Base-by-base conservation (phyloP, 2,113 vertebrate species). In the Xyrauchen texanus region DNA sequence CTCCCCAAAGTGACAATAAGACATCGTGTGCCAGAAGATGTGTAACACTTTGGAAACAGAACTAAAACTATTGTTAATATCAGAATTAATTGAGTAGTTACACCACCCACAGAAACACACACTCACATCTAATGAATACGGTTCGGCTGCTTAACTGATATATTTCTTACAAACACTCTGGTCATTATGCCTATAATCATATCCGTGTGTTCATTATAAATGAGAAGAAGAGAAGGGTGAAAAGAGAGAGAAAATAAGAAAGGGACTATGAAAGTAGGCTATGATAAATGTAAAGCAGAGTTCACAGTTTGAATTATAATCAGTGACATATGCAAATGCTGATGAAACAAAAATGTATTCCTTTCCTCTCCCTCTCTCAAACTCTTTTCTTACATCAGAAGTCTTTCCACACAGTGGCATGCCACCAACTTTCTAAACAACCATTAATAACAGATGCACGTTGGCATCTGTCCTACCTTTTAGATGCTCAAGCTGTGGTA, bases 321-420 rank as follows among this genome's bases (percentile, higher is more conserved):
- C 70, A 77, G 57, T 76, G 69, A 62, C 57, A 58, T 8, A 74
- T 63, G 71, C 9, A 49, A 44, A 11, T 53, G 57, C 67, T 70
- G 7, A 13, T 64, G 73, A 15, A 64, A 34, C 12, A 44, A 65
- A 34, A 34, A 34, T 34, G 57, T n/a, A 42, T 34, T 0, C 61
- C 21, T 67, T 58, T 53, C 10, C 49, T 79, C 52, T 47, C 61
- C 71, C 58, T 46, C 69, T 64, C 68, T 63, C 49, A 44, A 49
- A 44, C 57, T 21, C n/a, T 72, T n/a, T 34, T 34, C 11, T 57
- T 57, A 46, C 45, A 76, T 76, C 61, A 65, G 61, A 42, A 45
- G 49, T 49, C 73, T 65, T 77, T 77, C 58, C 74, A 53, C 58
- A 64, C 66, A 77, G 72, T 65, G 73, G 73, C 73, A 76, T 9